Percentiles rank a stretch among this genome's conserved stretches.
Evolutionary conservation across 2,797 vertebrate genomes (phyloP).

Genomic region (Xiphophorus birchmanni): DNA sequence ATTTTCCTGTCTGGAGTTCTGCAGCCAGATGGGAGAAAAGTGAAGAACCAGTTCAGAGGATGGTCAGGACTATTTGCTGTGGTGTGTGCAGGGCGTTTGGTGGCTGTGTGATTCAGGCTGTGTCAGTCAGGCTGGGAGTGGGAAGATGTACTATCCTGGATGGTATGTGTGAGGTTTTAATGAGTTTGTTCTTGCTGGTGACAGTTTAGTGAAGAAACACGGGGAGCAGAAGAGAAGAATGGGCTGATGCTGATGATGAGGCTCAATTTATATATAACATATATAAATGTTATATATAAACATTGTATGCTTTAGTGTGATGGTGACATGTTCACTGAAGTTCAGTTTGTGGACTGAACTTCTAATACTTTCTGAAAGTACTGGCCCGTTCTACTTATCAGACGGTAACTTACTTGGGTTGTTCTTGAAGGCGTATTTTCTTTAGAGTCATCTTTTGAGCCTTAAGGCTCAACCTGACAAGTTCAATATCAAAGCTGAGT

Average conservation of each 20-base stretch:
- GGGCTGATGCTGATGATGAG: background rate
- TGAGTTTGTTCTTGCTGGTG: background rate
- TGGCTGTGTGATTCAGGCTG: background rate
- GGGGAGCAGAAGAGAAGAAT: background rate
- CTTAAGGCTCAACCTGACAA: background rate
- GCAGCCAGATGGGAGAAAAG: background rate
- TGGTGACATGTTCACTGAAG: background rate
- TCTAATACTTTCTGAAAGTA: background rate
- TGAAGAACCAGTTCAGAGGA: background rate
- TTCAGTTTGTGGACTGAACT: background rate
- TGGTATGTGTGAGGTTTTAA: background rate
- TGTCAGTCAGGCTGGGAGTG: background rate
- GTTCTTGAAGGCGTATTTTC: background rate
- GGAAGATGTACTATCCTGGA: background rate
- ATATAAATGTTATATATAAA: too few relatives aligned
- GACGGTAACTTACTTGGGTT: background rate
- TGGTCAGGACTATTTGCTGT: background rate
- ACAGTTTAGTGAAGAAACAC: background rate
- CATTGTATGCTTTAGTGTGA: background rate
- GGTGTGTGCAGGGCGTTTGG: background rate
- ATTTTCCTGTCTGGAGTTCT: background rate
- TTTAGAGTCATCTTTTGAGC: background rate
- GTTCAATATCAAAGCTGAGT: background rate
- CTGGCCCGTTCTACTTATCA: background rate
- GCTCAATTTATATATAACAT: background rate